Evolutionary conservation across 2,888 invertebrate genomes (phyloP).

Genomic region (Pseudoips prasinana): DNA sequence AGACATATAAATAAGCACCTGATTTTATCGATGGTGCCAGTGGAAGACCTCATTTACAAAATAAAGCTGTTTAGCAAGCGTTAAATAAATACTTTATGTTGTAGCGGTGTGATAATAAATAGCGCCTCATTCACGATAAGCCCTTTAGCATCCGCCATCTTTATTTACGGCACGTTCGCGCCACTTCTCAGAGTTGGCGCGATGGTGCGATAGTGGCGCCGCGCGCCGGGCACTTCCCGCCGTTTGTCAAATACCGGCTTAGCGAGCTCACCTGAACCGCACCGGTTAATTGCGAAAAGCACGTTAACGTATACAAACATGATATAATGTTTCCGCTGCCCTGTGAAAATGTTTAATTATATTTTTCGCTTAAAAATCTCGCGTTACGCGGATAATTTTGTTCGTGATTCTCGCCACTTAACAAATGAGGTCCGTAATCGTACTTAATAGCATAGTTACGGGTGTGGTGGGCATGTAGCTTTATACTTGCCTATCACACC

Average conservation of each 20-base stretch:
- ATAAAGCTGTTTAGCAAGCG: conserved; percentile 26
- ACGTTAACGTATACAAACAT: conserved; percentile 63
- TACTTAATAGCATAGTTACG: no score
- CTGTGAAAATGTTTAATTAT: conserved; percentile 39
- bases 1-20: conserved; percentile 2
- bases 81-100: conserved; percentile 34
- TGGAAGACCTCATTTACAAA: conserved; percentile 22
- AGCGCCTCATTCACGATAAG: conserved; percentile 44
- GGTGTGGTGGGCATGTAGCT: no score
- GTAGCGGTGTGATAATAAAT: conserved; percentile 36
- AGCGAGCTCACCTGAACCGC: conserved; percentile 59
- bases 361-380: conserved; percentile 39
- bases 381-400: conserved; percentile 31
- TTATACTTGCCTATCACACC: no score
- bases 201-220: conserved; percentile 61
- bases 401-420: conserved; percentile 29
- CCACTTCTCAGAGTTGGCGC: conserved; percentile 48
- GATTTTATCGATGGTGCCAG: no score
- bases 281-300: conserved; percentile 70
- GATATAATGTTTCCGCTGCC: conserved; percentile 69
- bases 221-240: conserved; percentile 52
- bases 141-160: conserved; percentile 55
- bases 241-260: conserved; percentile 67
- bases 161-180: conserved; percentile 71
- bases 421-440: conserved; percentile 8